Conservation (phyloP, 2,888 invertebrate species). For the Scaeva pyrastri region DNA sequence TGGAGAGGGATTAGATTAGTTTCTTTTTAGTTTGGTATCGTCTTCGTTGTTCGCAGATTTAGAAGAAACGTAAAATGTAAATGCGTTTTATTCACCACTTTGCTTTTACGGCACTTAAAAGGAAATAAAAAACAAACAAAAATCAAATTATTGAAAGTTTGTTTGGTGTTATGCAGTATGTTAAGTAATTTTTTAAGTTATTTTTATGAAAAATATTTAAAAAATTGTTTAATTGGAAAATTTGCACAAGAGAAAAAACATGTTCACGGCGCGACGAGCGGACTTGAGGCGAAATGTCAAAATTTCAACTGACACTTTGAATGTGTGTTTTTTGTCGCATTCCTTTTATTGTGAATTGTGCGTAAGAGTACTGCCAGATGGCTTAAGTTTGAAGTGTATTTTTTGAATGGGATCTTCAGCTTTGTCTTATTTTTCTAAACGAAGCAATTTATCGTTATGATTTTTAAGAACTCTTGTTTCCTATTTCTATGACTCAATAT, state of each 20-base stretch:
- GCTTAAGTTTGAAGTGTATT: no score
- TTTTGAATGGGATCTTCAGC: no score
- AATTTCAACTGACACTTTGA: background rate
- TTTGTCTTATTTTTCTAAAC: no score
- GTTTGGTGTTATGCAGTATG: background rate
- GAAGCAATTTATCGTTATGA: no score
- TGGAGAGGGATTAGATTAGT: constrained; percentile 1
- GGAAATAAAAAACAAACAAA: background rate
- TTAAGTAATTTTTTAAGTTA: background rate
- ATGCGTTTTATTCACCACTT: background rate
- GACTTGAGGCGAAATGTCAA: constrained; percentile 36
- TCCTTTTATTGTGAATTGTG: constrained; percentile 34
- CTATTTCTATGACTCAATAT: no score
- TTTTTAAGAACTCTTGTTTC: no score
- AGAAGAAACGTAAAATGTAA: background rate
- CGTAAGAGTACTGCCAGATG: constrained; percentile 19
- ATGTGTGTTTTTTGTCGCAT: no score
- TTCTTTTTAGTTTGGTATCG: background rate
- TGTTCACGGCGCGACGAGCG: constrained; percentile 25
- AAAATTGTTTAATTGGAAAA: constrained; percentile 19
- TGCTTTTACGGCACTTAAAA: background rate
- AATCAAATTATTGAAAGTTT: background rate
- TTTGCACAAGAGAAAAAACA: constrained; percentile 28
- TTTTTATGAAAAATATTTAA: background rate
- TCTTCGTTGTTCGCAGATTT: background rate